Percentiles rank a stretch among this genome's conserved stretches.
Conservation (phyloP, 2,888 invertebrate genomes). For the Dorcus parallelipipedus region DNA sequence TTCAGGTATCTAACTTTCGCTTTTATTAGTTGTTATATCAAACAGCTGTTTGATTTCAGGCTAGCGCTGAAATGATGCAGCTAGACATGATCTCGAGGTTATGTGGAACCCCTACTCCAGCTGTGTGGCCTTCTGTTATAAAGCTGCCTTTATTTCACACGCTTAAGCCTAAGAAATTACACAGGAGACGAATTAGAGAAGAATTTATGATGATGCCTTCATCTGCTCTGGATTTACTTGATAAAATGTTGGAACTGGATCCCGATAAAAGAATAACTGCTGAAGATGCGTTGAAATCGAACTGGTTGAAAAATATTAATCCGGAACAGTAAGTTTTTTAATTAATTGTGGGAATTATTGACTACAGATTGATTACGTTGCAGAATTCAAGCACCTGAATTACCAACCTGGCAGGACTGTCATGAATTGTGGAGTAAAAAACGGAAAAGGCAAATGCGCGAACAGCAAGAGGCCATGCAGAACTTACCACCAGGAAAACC, state of each 20-base stretch:
- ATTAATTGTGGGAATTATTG: neutral
- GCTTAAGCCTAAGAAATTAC: slow-evolving; percentile 85
- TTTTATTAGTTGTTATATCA: neutral
- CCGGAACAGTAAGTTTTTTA: slow-evolving; percentile 75
- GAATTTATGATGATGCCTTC: slow-evolving; percentile 91
- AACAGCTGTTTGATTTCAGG: slow-evolving; percentile 53
- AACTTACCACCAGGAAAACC: slow-evolving; percentile 50
- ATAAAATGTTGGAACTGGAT: slow-evolving; percentile 94
- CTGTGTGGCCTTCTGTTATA: slow-evolving; percentile 95
- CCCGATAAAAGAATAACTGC: slow-evolving; percentile 92
- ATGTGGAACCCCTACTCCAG: slow-evolving; percentile 95
- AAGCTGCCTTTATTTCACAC: slow-evolving; percentile 89
- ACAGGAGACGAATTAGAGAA: slow-evolving; percentile 85
- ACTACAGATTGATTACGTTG: slow-evolving; percentile 10
- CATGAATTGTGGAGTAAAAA: slow-evolving; percentile 99
- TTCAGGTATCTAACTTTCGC: slow-evolving; percentile 64
- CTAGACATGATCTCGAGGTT: slow-evolving; percentile 89
- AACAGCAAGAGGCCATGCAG: slow-evolving; percentile 62
- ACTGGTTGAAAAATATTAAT: slow-evolving; percentile 89
- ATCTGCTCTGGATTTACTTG: slow-evolving; percentile 84
- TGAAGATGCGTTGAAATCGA: slow-evolving; percentile 86
- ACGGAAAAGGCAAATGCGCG: slow-evolving; percentile 78
- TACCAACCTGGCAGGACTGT: slow-evolving; percentile 97
- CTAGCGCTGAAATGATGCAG: slow-evolving; percentile 89
- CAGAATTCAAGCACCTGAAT: slow-evolving; percentile 78